Evolutionary conservation across 23 tunicate genomes (phyloP).

Genomic region (Trididemnum miniatum): DNA sequence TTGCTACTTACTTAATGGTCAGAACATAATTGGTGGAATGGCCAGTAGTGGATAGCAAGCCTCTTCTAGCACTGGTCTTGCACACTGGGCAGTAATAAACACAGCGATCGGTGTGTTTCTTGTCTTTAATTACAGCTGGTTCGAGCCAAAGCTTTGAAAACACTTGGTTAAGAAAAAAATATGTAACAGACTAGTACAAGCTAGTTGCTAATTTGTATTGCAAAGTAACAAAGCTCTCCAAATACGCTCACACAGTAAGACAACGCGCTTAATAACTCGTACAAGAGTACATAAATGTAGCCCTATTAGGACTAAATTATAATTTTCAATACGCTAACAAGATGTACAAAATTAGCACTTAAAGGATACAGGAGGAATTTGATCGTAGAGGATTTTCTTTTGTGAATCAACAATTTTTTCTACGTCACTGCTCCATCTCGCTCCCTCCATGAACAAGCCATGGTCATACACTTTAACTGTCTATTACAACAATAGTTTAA

Average conservation of each 20-base stretch:
- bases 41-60: slow-evolving; percentile 88
- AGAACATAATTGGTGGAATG: slow-evolving; percentile 94
- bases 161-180: too few species aligned
- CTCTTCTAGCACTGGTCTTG: slow-evolving; percentile 89
- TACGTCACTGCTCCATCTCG: slow-evolving; percentile 58
- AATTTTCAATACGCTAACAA: neutral
- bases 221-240: too few species aligned
- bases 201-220: too few species aligned
- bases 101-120: neutral
- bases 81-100: slow-evolving; percentile 85
- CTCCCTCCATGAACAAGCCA: slow-evolving; percentile 92
- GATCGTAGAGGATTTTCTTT: slow-evolving; percentile 71
- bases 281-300: too few species aligned
- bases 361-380: slow-evolving; percentile 55
- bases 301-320: neutral
- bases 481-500: too few species aligned
- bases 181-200: too few species aligned
- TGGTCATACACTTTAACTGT: slow-evolving; percentile 51
- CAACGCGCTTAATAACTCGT: too few species aligned
- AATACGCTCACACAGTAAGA: too few species aligned
- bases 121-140: slow-evolving; percentile 54
- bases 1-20: slow-evolving; percentile 75
- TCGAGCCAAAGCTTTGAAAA: slow-evolving; percentile 62
- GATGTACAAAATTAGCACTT: too few species aligned
- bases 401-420: slow-evolving; percentile 56